A percentile compares a stretch with the other conserved stretches of the same genome.
Conservation (phyloP, 1,140 invertebrate species). For the Cyrtorhinus lividipennis region DNA sequence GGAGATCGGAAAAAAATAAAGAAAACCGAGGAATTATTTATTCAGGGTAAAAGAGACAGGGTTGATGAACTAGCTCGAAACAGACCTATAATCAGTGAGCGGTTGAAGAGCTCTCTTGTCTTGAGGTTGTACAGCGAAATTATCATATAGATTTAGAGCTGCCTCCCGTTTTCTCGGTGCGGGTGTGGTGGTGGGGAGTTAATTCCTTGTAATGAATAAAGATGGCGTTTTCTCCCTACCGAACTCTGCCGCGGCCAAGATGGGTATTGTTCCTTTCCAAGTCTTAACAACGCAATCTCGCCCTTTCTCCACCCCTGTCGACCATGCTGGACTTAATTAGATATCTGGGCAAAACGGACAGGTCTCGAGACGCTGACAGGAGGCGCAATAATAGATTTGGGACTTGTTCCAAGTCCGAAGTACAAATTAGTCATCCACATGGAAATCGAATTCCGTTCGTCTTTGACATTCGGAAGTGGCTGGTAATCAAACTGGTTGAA, state of each 20-base stretch:
- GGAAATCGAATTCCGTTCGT: no score
- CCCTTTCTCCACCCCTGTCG: no score
- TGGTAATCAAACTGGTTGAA: no score
- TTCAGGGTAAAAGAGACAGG: background rate
- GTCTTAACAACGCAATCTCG: conserved; percentile 7
- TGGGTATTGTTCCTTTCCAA: conserved; percentile 3
- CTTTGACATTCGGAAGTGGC: no score
- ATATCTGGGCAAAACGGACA: background rate
- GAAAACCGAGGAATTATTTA: background rate
- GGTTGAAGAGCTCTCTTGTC: background rate
- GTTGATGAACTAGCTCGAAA: background rate
- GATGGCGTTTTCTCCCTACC: background rate
- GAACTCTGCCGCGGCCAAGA: background rate
- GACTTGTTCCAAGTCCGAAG: no score
- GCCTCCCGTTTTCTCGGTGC: background rate
- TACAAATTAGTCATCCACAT: no score
- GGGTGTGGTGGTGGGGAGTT: conserved; percentile 1
- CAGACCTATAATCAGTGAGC: conserved; percentile 1
- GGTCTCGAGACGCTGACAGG: background rate
- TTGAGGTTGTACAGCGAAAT: conserved; percentile 2
- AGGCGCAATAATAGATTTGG: background rate
- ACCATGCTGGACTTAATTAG: conserved; percentile 5
- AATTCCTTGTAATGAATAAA: conserved; percentile 10
- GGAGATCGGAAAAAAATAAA: background rate
- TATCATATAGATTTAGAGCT: conserved; percentile 9